Evolutionary conservation across 1,140 invertebrate species (phyloP).

Genomic region (Drosophila miranda): DNA sequence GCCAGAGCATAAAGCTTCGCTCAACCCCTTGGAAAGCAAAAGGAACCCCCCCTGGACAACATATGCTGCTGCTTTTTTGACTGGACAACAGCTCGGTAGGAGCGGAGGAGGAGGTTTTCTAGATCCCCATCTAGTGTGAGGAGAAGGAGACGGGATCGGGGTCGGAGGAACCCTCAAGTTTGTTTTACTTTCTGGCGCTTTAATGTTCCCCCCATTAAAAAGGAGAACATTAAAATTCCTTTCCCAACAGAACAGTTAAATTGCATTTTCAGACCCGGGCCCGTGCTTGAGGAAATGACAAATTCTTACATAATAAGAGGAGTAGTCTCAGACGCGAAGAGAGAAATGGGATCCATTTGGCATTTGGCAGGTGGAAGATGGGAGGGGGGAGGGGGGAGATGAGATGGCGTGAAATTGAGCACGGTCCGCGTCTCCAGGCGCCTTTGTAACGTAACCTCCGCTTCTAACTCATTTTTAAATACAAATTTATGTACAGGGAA

Average conservation of each 20-base stretch:
- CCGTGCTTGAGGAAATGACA: constrained; percentile 68
- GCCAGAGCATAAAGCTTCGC: constrained; percentile 17
- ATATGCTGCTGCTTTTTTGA: constrained; percentile 20
- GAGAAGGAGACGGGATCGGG: background rate
- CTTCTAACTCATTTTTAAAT: constrained; percentile 77
- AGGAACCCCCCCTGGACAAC: constrained; percentile 33
- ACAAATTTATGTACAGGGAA: constrained; percentile 74
- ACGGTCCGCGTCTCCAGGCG: background rate
- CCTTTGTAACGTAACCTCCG: constrained; percentile 21
- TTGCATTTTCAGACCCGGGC: constrained; percentile 61
- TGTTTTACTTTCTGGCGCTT: constrained; percentile 27
- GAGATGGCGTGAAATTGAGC: constrained; percentile 75
- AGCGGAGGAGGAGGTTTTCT: background rate
- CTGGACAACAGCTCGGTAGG: constrained; percentile 13
- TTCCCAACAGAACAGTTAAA: constrained; percentile 44
- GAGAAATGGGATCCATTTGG: constrained; percentile 71
- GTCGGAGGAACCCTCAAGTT: constrained; percentile 21
- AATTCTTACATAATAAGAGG: constrained; percentile 71
- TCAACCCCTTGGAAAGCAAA: background rate
- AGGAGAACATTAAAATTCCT: constrained; percentile 70
- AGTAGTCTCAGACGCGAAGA: constrained; percentile 30
- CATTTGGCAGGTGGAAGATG: constrained; percentile 46
- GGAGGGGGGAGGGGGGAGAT: constrained; percentile 12
- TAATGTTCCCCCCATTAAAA: constrained; percentile 58
- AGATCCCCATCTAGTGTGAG: background rate